Percentiles rank a stretch among this genome's conserved stretches.
Evolutionary conservation across 2,113 vertebrate species (phyloP).

Genomic region (Dromaius novaehollandiae): DNA sequence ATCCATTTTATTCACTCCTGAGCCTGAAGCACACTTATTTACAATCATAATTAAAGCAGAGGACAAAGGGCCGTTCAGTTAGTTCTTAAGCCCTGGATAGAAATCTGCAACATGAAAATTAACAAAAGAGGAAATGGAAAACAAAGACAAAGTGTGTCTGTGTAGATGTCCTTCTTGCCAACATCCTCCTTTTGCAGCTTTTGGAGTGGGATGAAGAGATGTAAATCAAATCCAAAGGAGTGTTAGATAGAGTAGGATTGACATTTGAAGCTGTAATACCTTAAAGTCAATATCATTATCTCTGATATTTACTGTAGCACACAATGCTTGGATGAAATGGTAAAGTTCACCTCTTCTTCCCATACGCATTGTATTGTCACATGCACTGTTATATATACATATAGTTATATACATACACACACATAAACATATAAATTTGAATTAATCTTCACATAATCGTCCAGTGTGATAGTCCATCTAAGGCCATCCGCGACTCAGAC

Average conservation of each 20-base stretch:
- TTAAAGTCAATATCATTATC: conserved; percentile 86
- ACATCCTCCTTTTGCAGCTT: not conserved
- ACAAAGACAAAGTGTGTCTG: not conserved
- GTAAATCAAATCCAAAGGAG: conserved; percentile 71
- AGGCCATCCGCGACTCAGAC: not conserved
- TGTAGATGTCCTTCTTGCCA: not conserved
- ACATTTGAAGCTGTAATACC: conserved; percentile 82
- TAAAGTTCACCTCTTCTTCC: conserved; percentile 75
- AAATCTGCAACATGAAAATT: not conserved
- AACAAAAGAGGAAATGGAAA: not conserved
- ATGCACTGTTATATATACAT: not conserved
- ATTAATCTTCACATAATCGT: conserved; percentile 17
- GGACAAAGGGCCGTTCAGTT: not conserved
- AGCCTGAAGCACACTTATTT: conserved; percentile 21
- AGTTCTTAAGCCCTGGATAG: not conserved
- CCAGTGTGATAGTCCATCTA: not conserved
- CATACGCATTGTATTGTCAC: not conserved
- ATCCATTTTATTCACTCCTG: not conserved
- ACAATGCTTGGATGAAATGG: conserved; percentile 67
- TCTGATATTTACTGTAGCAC: conserved; percentile 84
- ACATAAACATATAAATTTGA: not conserved
- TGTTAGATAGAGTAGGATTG: conserved; percentile 74
- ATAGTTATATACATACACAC: not conserved
- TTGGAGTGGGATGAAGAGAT: conserved; percentile 48
- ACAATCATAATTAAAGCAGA: conserved; percentile 19